Conservation (phyloP, 2,113 vertebrate genomes). For the Protobothrops flavoviridis region DNA sequence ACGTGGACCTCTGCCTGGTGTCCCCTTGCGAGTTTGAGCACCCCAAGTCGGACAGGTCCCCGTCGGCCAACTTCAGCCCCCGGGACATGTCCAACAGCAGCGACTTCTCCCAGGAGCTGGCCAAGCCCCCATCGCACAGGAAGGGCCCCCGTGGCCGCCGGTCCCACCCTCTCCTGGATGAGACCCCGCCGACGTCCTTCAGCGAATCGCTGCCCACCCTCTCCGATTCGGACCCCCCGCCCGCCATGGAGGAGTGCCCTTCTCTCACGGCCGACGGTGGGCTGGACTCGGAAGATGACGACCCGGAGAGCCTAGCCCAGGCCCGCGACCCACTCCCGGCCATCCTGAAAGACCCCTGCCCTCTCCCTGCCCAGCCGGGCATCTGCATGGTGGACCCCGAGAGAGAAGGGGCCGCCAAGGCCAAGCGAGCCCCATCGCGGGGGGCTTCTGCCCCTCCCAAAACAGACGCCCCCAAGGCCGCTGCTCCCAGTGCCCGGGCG, state of each 20-base stretch:
- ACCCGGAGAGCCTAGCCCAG: constrained; percentile 61
- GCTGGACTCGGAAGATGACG: constrained; percentile 75
- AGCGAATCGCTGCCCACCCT: constrained; percentile 81
- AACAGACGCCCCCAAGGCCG: neutral
- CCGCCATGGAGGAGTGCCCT: constrained; percentile 72
- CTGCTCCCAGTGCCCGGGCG: constrained; percentile 58
- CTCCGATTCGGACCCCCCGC: constrained; percentile 80
- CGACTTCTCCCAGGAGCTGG: constrained; percentile 74
- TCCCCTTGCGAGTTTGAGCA: constrained; percentile 94
- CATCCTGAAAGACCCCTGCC: constrained; percentile 80
- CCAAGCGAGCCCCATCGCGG: constrained; percentile 61
- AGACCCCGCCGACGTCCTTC: constrained; percentile 79
- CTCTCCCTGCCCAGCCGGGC: constrained; percentile 78
- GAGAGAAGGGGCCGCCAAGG: constrained; percentile 46
- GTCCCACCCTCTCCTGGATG: constrained; percentile 37
- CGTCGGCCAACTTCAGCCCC: constrained; percentile 48
- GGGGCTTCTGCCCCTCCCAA: constrained; percentile 41
- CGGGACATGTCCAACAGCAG: constrained; percentile 73
- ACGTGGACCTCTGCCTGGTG: constrained; percentile 92
- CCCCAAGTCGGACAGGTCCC: constrained; percentile 67
- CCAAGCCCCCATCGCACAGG: constrained; percentile 42
- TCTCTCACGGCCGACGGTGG: constrained; percentile 72
- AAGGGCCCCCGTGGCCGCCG: constrained; percentile 12
- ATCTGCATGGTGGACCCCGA: constrained; percentile 90
- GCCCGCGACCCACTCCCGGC: constrained; percentile 78